These are phyloP conservation scores for Agriopis leucophaearia DNA, from an alignment of 2,888 invertebrate genomes.

Conservation along the genomic window DNA sequence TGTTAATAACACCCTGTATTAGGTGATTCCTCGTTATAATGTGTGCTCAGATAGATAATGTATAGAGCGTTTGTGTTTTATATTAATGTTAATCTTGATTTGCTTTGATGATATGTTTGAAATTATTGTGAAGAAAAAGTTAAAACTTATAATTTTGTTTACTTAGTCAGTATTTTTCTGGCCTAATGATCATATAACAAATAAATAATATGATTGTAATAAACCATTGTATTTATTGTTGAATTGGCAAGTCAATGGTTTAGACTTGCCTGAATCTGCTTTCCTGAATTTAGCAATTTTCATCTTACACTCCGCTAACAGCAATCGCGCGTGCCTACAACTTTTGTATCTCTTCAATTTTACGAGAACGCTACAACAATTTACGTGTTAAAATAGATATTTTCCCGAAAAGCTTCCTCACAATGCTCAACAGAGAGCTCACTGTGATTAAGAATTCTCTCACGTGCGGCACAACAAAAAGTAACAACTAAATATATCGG, in stretches of 20 bases:
- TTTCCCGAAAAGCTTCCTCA: constrained; percentile 52
- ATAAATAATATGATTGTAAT: no score
- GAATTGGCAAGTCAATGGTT: no score
- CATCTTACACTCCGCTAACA: background rate
- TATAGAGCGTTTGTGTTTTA: background rate
- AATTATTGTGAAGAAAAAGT: no score
- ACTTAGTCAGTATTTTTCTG: no score
- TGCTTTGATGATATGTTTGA: background rate
- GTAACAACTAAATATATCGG: constrained; percentile 86
- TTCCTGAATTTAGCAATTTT: no score
- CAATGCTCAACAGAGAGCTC: constrained; percentile 62
- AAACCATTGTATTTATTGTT: no score
- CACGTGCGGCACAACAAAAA: constrained; percentile 84
- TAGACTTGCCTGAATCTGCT: no score
- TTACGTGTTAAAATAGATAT: constrained; percentile 49
- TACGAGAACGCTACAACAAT: constrained; percentile 7
- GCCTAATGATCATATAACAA: no score
- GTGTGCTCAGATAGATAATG: constrained; percentile 22
- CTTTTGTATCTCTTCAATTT: background rate
- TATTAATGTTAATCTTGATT: constrained; percentile 5
- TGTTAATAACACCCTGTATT: constrained; percentile 56
- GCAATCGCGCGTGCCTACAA: background rate
- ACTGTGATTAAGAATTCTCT: constrained; percentile 78
- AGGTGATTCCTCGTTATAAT: constrained; percentile 20
- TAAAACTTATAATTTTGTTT: no score